Conservation (phyloP, 2,888 invertebrate genomes). For the Rhaphigaster nebulosa region DNA sequence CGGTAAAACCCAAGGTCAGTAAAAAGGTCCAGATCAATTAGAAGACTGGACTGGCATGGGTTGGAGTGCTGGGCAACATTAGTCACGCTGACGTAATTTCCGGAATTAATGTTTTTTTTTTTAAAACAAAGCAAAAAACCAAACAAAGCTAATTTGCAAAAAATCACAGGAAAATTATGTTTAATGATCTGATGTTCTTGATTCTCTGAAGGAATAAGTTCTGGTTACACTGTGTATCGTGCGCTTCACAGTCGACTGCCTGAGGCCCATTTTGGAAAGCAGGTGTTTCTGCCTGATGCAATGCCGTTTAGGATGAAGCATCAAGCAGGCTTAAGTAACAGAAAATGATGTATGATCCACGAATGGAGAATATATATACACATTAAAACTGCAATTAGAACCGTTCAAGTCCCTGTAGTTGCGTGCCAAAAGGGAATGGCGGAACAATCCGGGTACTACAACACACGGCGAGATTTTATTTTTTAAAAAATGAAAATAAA, state of each 20-base stretch:
- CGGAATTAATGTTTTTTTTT: too few relatives aligned
- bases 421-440: too few relatives aligned
- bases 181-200: background rate
- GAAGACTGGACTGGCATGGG: background rate
- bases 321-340: background rate
- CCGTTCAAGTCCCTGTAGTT: too few relatives aligned
- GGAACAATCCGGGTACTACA: too few relatives aligned
- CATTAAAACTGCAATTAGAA: too few relatives aligned
- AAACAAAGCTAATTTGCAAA: constrained; percentile 17
- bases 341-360: too few relatives aligned
- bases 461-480: too few relatives aligned
- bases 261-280: background rate
- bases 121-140: background rate
- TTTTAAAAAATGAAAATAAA: too few relatives aligned
- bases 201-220: background rate
- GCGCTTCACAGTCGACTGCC: background rate
- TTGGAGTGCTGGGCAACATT: background rate
- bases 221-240: background rate
- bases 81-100: constrained; percentile 25
- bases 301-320: background rate
- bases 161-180: constrained; percentile 18
- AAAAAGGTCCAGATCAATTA: constrained; percentile 39
- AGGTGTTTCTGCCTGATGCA: background rate
- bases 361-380: too few relatives aligned
- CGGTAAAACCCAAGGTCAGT: constrained; percentile 37